A percentile compares a stretch with the other conserved stretches of the same genome.
Evolutionary conservation across 2,113 vertebrate genomes (phyloP).

Genomic region (Miniopterus natalensis): DNA sequence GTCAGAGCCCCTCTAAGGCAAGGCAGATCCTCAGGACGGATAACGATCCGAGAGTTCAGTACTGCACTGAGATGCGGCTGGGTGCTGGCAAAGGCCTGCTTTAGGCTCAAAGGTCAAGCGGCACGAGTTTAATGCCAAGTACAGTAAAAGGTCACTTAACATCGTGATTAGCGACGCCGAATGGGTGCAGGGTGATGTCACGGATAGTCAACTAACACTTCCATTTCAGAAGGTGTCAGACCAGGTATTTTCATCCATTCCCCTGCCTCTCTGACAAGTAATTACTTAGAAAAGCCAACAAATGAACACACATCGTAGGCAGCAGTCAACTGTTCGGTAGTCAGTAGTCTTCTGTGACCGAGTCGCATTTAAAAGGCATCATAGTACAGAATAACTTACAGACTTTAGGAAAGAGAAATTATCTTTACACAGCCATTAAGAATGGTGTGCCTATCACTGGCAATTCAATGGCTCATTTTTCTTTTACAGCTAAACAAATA

Average conservation of each 20-base stretch:
- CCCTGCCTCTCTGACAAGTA: slow-evolving; percentile 56
- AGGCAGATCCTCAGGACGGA: slow-evolving; percentile 80
- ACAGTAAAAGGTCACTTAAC: slow-evolving; percentile 77
- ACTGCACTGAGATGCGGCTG: slow-evolving; percentile 71
- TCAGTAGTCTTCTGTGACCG: background rate
- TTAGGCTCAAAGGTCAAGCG: slow-evolving; percentile 75
- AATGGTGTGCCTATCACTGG: background rate
- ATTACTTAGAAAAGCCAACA: slow-evolving; percentile 61
- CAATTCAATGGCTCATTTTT: slow-evolving; percentile 42
- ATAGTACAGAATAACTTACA: background rate
- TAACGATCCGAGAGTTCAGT: slow-evolving; percentile 79
- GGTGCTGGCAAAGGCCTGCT: slow-evolving; percentile 71
- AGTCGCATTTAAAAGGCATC: slow-evolving; percentile 35
- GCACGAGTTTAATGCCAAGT: slow-evolving; percentile 72
- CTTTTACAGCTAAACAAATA: slow-evolving; percentile 61
- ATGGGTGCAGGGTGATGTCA: slow-evolving; percentile 42
- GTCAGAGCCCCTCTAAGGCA: slow-evolving; percentile 82
- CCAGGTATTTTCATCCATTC: background rate
- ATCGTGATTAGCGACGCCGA: slow-evolving; percentile 16
- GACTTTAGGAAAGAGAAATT: slow-evolving; percentile 17
- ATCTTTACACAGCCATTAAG: background rate
- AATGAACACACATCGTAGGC: slow-evolving; percentile 5
- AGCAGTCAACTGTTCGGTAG: background rate
- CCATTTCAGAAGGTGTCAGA: slow-evolving; percentile 43
- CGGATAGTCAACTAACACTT: background rate